Percentiles rank a stretch among this genome's conserved stretches.
These are phyloP conservation scores for Disparrhopalites patrizii DNA, from an alignment of 2,888 invertebrate species.

Conservation along the genomic window DNA sequence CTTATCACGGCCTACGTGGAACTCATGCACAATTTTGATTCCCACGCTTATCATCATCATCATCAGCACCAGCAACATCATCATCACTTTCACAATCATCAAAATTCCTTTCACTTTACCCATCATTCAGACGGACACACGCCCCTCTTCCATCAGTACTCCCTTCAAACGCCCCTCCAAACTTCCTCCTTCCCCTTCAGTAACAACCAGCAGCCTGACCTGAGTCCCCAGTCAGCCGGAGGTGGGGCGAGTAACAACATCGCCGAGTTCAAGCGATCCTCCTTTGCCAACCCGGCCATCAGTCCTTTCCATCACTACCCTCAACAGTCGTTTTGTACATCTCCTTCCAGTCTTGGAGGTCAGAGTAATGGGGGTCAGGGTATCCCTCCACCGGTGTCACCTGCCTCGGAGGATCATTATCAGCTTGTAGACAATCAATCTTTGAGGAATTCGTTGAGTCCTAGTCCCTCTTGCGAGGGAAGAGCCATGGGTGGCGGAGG, in stretches of 20 bases:
- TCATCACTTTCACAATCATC: slow-evolving; percentile 45
- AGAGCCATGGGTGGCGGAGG: neutral
- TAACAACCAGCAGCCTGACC: neutral
- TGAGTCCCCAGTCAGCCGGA: neutral
- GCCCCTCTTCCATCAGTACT: slow-evolving; percentile 31
- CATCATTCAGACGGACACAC: slow-evolving; percentile 16
- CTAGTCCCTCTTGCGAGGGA: slow-evolving; percentile 4
- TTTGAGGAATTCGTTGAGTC: neutral
- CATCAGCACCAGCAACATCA: no score
- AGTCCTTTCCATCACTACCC: slow-evolving; percentile 44
- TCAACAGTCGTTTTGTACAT: slow-evolving; percentile 34
- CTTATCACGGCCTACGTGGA: slow-evolving; percentile 48
- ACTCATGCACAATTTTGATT: slow-evolving; percentile 47
- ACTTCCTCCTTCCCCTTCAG: neutral
- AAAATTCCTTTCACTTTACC: slow-evolving; percentile 29
- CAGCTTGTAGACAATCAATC: slow-evolving; percentile 3
- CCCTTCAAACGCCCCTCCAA: slow-evolving; percentile 21
- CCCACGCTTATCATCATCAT: slow-evolving; percentile 37
- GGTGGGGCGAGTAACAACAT: neutral
- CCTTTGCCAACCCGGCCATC: slow-evolving; percentile 23
- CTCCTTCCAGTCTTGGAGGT: no score
- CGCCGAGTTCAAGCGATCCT: slow-evolving; percentile 12
- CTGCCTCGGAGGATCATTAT: slow-evolving; percentile 4
- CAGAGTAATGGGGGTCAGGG: slow-evolving; percentile 13
- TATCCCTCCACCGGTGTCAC: no score